Evolutionary conservation across 2,113 vertebrate species (phyloP).

Genomic region (Crotalus tigris): DNA sequence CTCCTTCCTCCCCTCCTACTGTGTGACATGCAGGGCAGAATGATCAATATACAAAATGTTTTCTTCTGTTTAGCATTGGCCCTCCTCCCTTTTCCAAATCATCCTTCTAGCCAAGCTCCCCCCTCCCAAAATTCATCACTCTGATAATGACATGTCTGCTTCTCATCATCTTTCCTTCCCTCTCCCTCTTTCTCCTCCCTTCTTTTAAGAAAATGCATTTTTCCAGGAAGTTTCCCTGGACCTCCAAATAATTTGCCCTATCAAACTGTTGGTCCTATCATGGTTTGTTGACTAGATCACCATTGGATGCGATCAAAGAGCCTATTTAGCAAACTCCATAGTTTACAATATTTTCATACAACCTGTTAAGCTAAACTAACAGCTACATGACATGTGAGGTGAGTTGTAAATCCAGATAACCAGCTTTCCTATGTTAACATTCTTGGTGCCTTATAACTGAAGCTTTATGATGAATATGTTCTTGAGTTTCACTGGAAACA

Average conservation of each 20-base stretch:
- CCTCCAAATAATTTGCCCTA: not conserved
- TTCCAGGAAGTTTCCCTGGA: not conserved
- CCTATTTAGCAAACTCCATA: too few species aligned
- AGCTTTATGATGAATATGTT: not conserved
- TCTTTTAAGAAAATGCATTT: not conserved
- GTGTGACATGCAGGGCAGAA: not conserved
- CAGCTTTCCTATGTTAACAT: not conserved
- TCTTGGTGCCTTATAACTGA: not conserved
- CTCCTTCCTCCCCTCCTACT: not conserved
- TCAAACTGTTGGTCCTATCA: too few species aligned
- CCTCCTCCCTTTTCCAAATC: not conserved
- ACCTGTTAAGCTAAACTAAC: too few species aligned
- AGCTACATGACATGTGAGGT: too few species aligned
- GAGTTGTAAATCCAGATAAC: too few species aligned
- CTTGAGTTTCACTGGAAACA: not conserved
- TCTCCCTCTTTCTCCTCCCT: not conserved
- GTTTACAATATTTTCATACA: too few species aligned
- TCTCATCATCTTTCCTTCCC: not conserved
- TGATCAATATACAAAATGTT: not conserved
- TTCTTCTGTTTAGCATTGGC: not conserved
- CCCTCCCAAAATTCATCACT: not conserved
- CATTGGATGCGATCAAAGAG: too few species aligned
- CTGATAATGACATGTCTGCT: not conserved
- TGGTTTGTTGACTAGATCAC: too few species aligned
- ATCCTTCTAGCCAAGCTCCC: not conserved